Evolutionary conservation across 2,888 invertebrate species (phyloP), one percentile per base, ranked within the genome.

Genomic region (Monochamus alternatus): DNA sequence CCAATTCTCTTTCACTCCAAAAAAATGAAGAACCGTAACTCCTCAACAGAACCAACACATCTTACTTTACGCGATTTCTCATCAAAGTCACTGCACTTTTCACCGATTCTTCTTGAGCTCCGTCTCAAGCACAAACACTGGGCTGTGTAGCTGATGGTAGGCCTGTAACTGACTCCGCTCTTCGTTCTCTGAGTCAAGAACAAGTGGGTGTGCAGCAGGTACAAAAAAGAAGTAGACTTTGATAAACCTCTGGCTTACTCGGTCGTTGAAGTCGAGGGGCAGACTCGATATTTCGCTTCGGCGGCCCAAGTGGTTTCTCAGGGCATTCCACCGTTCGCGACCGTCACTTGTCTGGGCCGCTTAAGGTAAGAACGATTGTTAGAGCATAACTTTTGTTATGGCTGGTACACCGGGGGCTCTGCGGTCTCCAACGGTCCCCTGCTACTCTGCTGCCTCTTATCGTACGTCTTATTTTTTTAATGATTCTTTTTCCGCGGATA

Each of bases 251-350:
- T 31, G 44, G 51, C 22, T 43, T 64, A 62, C 51, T 58, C 63
- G 30, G 44, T 43, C 22, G 38, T 43, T 64, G 47, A 51, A n/a
- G 47, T 60, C 2, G 58, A 72, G 73, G 66, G 63, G 63, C 62
- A 22, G 60, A 72, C 73, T 87, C 87, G 32, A 86, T 81, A 84
- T 76, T 87, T 85, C 72, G 76, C 79, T 86, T 85, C 86, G 73
- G 83, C 78, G 83, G 79, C 58, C 83, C 86, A 87, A 80, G 81
- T 78, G 79, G 85, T 83, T 86, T 83, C 76, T 84, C 80, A 82
- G 83, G 84, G 87, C 84, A 87, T 88, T 87, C 87, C 85, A 78
- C 69, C 22, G 75, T n/a, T 8, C 55, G 51, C 52, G 66, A n/a
- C 43, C 59, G 74, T 74, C 60, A 75, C 67, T 81, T 82, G 80